These are phyloP conservation scores for Leucophenga varia DNA, from an alignment of 1,140 invertebrate species.

Conservation along the genomic window DNA sequence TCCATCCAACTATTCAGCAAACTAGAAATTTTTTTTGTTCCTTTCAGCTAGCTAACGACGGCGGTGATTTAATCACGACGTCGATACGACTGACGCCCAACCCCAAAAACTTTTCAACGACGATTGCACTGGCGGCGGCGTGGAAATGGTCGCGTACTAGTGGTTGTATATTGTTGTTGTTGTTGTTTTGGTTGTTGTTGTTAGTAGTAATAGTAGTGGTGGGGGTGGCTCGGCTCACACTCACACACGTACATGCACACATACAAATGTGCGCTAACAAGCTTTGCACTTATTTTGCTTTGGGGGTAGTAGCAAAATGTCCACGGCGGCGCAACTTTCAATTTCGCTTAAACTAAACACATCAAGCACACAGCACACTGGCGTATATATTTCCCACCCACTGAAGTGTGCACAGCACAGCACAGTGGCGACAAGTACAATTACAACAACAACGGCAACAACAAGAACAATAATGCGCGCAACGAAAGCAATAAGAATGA, in stretches of 20 bases:
- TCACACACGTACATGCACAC: constrained; percentile 20
- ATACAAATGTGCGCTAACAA: constrained; percentile 38
- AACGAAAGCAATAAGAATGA: no score
- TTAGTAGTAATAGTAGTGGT: constrained; percentile 30
- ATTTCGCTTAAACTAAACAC: constrained; percentile 52
- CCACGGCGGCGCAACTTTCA: constrained; percentile 45
- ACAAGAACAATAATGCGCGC: constrained; percentile 18
- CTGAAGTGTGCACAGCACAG: not conserved
- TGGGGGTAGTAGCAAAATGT: constrained; percentile 52
- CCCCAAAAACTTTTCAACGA: not conserved
- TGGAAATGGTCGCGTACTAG: constrained; percentile 20
- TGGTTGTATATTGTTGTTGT: constrained; percentile 35
- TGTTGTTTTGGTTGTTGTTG: constrained; percentile 12
- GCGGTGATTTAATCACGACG: constrained; percentile 21
- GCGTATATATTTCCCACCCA: constrained; percentile 15
- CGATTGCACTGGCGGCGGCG: constrained; percentile 26
- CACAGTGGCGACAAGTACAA: constrained; percentile 9
- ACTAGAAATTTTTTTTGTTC: constrained; percentile 16
- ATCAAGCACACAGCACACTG: constrained; percentile 26
- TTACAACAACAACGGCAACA: constrained; percentile 4
- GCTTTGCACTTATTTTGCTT: constrained; percentile 51
- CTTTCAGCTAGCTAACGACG: constrained; percentile 15
- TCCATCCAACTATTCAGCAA: not conserved
- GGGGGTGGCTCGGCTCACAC: constrained; percentile 26
- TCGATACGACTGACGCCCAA: not conserved